These are phyloP conservation scores for Lithophane ornitopus DNA, from an alignment of 2,888 invertebrate genomes.

Conservation along the genomic window DNA sequence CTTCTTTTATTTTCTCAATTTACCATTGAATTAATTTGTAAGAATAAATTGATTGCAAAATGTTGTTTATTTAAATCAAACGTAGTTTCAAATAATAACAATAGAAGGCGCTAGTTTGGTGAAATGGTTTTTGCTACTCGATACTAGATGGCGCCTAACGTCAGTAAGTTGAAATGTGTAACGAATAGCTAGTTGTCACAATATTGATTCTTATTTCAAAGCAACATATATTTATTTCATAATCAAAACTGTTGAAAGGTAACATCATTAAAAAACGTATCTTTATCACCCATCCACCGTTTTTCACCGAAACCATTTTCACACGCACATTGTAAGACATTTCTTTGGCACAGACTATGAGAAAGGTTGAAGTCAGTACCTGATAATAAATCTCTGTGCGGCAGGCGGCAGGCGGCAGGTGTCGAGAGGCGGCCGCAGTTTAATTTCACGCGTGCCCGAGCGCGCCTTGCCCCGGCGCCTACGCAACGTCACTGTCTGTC, in stretches of 20 bases:
- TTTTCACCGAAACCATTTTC: not conserved
- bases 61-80: not conserved
- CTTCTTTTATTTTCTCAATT: not conserved
- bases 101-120: conserved; percentile 32
- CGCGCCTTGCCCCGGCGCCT: conserved; percentile 49
- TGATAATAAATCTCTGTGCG: conserved; percentile 46
- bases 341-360: conserved; percentile 7
- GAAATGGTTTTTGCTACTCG: conserved; percentile 58
- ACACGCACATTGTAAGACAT: not conserved
- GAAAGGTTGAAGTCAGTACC: not conserved
- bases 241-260: not conserved
- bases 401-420: conserved; percentile 34
- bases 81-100: not conserved
- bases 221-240: not conserved
- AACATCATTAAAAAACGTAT: not conserved
- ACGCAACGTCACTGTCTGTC: conserved; percentile 53
- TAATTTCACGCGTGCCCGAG: conserved; percentile 70
- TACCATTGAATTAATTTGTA: too few species aligned
- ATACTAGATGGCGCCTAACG: conserved; percentile 65
- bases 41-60: too few species aligned
- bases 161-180: not conserved
- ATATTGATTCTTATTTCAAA: not conserved
- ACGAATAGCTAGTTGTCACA: too few species aligned
- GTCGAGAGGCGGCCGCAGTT: conserved; percentile 58
- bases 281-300: not conserved